phyloP scores from a whole-genome alignment of 2,113 vertebrate species.

The Carassius auratus region DNA sequence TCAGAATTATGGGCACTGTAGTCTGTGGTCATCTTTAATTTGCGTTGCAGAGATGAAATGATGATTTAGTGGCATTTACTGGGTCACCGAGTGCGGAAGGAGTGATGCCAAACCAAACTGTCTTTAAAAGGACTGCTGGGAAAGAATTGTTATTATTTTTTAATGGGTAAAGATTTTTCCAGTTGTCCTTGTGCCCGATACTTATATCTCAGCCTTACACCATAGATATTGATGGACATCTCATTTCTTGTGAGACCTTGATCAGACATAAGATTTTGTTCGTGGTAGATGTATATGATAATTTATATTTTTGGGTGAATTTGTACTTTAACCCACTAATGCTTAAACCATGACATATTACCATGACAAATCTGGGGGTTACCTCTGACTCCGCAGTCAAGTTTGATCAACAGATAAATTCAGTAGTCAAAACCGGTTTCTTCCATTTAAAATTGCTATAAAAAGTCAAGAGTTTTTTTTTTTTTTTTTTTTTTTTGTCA shows the following conservation, averaged over 20 bases:
- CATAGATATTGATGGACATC: neutral
- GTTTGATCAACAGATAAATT: no score
- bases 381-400: no score
- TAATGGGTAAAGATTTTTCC: neutral
- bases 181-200: neutral
- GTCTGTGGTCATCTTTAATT: constrained; percentile 34
- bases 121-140: neutral
- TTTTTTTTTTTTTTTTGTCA: no score
- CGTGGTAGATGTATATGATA: neutral
- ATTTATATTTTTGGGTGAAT: no score
- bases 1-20: constrained; percentile 6
- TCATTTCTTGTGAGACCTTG: neutral
- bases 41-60: neutral
- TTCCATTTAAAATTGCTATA: no score
- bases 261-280: neutral
- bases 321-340: no score
- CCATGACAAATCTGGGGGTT: no score
- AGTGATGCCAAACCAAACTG: neutral
- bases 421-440: no score
- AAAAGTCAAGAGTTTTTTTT: no score
- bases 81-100: neutral
- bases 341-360: no score
- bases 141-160: neutral
- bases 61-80: constrained; percentile 32
- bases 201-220: neutral